Base-by-base conservation (phyloP, 2,113 vertebrate genomes). In the Morone saxatilis region DNA sequence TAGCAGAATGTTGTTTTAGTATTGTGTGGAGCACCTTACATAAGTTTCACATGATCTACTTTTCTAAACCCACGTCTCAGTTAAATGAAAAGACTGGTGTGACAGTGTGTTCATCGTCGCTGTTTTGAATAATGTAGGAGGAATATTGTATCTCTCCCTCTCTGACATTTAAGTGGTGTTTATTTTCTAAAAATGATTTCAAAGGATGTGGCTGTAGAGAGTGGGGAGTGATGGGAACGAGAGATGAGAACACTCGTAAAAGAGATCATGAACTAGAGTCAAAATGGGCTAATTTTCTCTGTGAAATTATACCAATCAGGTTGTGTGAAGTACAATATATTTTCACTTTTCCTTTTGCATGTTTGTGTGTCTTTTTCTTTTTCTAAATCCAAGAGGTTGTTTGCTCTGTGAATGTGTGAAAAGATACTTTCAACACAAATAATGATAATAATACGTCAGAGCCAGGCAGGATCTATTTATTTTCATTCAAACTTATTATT, bases 41-140 rank as follows among this genome's bases (percentile, higher is more conserved):
- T 92, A 94, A 93, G 86, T 60, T 36, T 76, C 68, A 47, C 72
- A 59, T 76, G 22, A 75, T 85, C 80, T 79, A 22, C 90, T 85
- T 87, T 82, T 57, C 36, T 57, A 80, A 93, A 78, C 78, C 88
- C 86, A 89, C 89, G 63, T 81, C 75, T 68, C 31, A 10, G 70
- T 81, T 50, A 36, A 71, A 79, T 83, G 31, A 76, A 84, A 91
- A 82, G 50, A 2, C 38, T 63, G 51, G 54, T 38, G 56, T 66
- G 76, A 87, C 81, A 65, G 80, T 12, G 20, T 43, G 40, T 43
- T 54, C 36, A 54, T n/a, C 7, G 80, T 73, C 51, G 76, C 77
- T 85, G 65, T 71, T 90, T 86, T 89, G 78, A 91, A 88, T 91
- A 87, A 93, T 89, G 89, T 90, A 90, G 89, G 82, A 86, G 86